Base-by-base conservation (phyloP, 2,113 vertebrate species). In the Mustela nigripes region DNA sequence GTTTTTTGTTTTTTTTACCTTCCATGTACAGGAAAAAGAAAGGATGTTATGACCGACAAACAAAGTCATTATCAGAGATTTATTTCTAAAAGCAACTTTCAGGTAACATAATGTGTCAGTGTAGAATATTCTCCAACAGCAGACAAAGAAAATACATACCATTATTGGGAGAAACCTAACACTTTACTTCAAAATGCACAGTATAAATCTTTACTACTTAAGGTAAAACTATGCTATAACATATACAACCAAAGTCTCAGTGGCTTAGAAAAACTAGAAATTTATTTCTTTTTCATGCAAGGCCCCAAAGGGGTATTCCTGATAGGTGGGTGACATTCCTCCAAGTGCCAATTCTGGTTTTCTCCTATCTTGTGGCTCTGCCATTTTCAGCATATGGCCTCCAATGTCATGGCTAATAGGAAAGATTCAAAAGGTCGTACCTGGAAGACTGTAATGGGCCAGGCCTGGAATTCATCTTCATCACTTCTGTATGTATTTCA, bases 1-100 rank as follows among this genome's bases (percentile, higher is more conserved):
- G 39, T 42, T 93, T 63, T 74, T 62, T 9, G 14, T 39, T n/a
- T 56, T 93, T 85, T 85, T 85, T 50, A 80, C 15, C 15, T 74
- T 84, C 63, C 31, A 73, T 39, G 42, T 85, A 73, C 62, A 62
- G 22, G 45, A 73, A 89, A 88, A 84, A 62, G 48, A 89, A 95
- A 56, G 71, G 36, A 33, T 39, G n/a, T 60, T 56, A 80, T 36
- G 18, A 79, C 16, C n/a, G 60, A 79, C 21, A 53, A 88, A 71
- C 16, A 71, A 63, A 73, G 18, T 73, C 91, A 45, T 73, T 45
- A 60, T 26, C 63, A 50, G n/a, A 80, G 18, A 74, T 89, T 89
- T 85, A 58, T n/a, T 92, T n/a, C 88, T 67, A 56, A 80, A 93
- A 95, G 36, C 28, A 76, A 65, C 22, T 89, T 93, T 58, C 63